Evolutionary conservation across 2,888 invertebrate genomes (phyloP), one percentile per base, ranked within the genome.

Genomic region (Drosophila kanekoi): DNA sequence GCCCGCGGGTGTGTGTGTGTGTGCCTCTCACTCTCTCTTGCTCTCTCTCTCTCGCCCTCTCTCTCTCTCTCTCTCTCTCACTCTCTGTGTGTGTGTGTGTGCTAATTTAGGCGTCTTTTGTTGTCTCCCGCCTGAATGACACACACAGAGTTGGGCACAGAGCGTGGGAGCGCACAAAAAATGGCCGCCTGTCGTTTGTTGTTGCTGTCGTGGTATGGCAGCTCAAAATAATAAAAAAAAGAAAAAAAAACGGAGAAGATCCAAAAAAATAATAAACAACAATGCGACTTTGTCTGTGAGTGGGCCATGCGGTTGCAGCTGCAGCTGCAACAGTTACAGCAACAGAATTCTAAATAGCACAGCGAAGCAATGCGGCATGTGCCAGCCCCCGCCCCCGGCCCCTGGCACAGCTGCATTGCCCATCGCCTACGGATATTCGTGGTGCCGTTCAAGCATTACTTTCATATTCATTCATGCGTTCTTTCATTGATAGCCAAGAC

Each of bases 81-180:
- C 47, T 56, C 32, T 52, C 41, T 68, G 38, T 62, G 43, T 61
- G 33, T 62, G 51, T 72, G 68, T 77, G 78, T 79, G 77, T 79
- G 76, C 82, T 83, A 87, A 83, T 83, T 83, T 84, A 69, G 76
- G 76, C 67, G 60, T 60, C 85, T 73, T 82, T 82, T 82, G 82
- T 82, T 69, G 79, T 67, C 62, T 63, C 45, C 58, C 62, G 72
- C 45, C 62, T 70, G 51, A 81, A 79, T 68, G 60, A 68, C 78
- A 72, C 80, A 72, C 69, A 68, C 61, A 64, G 60, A 51, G 62
- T 53, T 62, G 56, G 43, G 48, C 64, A 58, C 45, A 38, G 41
- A 38, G 49, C 43, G 62, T 60, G 62, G 52, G 43, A 41, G 63
- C 28, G 37, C 54, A 59, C 60, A 76, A 69, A 68, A 72, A 77